Evolutionary conservation across 2,888 invertebrate species (phyloP).

Genomic region (Athalia cordata): DNA sequence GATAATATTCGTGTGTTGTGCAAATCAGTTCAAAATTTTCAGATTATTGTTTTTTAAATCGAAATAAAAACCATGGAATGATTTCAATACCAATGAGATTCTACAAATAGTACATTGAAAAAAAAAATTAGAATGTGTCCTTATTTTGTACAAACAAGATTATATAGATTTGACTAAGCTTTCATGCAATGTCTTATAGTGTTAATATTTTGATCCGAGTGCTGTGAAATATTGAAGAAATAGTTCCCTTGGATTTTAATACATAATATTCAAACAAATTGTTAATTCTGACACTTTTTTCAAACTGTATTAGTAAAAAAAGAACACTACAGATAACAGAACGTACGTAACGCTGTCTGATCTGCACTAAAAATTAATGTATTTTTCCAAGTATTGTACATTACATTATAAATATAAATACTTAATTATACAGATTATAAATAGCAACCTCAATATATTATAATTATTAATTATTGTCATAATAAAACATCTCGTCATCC

Average conservation of each 20-base stretch:
- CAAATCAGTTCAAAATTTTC: not conserved
- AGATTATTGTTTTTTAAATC: constrained; percentile 4
- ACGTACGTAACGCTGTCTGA: constrained; percentile 59
- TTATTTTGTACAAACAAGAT: constrained; percentile 4
- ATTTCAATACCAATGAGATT: not conserved
- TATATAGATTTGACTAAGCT: not conserved
- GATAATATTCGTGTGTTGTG: not conserved
- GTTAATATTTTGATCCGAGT: constrained; percentile 8
- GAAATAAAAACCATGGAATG: not conserved
- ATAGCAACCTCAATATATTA: constrained; percentile 52
- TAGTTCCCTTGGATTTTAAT: constrained; percentile 6
- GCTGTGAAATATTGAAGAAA: not conserved
- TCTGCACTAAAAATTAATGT: constrained; percentile 65
- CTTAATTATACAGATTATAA: constrained; percentile 55
- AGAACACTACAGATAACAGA: constrained; percentile 31
- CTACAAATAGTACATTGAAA: not conserved
- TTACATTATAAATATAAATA: constrained; percentile 54
- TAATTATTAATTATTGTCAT: constrained; percentile 60
- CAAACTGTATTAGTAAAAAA: constrained; percentile 9
- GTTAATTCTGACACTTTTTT: not conserved
- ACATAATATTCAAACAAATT: not conserved
- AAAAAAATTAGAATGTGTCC: not conserved
- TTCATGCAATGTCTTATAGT: not conserved
- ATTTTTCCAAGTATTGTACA: constrained; percentile 69
- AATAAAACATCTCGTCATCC: constrained; percentile 56